Evolutionary conservation across 2,797 vertebrate genomes (phyloP).

Genomic region (Melanotaenia parkinsoni): DNA sequence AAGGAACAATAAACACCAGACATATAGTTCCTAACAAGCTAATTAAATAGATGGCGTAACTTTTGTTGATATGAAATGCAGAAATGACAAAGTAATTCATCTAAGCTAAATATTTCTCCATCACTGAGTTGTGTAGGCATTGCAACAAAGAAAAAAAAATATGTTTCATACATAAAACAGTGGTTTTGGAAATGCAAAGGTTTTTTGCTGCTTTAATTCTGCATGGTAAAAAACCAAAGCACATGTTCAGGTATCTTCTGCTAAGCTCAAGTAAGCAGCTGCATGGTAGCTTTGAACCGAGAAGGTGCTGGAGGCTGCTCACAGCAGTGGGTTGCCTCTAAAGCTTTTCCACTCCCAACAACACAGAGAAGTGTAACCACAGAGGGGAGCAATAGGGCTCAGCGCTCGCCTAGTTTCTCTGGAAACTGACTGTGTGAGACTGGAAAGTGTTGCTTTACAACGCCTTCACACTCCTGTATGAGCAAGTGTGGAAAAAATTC

Average conservation of each 20-base stretch:
- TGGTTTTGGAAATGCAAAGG: slow-evolving; percentile 3
- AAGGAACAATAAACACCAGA: not conserved
- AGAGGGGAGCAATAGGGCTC: slow-evolving; percentile 46
- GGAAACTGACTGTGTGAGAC: slow-evolving; percentile 64
- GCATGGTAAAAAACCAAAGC: slow-evolving; percentile 7
- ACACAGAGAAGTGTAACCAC: slow-evolving; percentile 63
- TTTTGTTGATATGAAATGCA: not conserved
- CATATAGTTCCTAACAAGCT: not conserved
- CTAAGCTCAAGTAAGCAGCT: slow-evolving; percentile 26
- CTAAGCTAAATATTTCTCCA: not conserved
- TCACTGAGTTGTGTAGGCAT: not conserved
- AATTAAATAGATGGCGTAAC: not conserved
- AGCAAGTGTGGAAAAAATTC: slow-evolving; percentile 45
- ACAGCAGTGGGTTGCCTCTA: slow-evolving; percentile 37
- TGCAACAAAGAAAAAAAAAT: slow-evolving; percentile 14
- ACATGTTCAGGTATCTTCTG: slow-evolving; percentile 27
- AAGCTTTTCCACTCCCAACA: slow-evolving; percentile 66
- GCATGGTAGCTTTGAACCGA: slow-evolving; percentile 61
- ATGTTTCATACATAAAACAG: slow-evolving; percentile 17
- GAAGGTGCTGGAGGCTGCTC: slow-evolving; percentile 31
- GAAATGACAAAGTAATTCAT: not conserved
- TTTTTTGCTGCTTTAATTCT: slow-evolving; percentile 1
- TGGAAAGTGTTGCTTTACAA: slow-evolving; percentile 65
- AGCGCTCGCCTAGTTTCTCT: slow-evolving; percentile 56
- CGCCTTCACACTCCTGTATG: slow-evolving; percentile 57